Percentiles rank a stretch among this genome's conserved stretches.
These are phyloP conservation scores for Gavialis gangeticus DNA, from an alignment of 2,113 vertebrate species.

Conservation along the genomic window DNA sequence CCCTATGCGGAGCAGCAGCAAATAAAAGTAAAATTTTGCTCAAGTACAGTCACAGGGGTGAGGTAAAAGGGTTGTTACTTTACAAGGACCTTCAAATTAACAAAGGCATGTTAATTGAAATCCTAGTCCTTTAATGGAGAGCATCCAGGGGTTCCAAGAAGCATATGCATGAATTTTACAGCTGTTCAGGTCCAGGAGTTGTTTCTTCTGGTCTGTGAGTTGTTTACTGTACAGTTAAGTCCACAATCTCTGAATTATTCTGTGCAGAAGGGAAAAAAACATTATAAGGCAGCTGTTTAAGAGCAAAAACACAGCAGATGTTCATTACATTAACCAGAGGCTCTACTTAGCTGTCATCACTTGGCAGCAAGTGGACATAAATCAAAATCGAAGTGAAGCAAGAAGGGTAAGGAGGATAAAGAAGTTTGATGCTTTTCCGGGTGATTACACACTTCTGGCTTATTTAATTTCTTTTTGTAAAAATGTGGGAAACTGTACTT, in stretches of 20 bases:
- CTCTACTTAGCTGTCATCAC: not conserved
- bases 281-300: not conserved
- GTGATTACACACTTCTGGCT: not conserved
- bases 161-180: constrained; percentile 19
- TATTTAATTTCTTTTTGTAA: not conserved
- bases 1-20: not conserved
- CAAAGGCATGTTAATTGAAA: not conserved
- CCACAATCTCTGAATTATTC: constrained; percentile 65
- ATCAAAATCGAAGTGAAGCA: not conserved
- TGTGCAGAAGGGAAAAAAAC: constrained; percentile 45
- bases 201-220: not conserved
- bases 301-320: not conserved
- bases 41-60: not conserved
- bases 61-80: not conserved
- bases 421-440: not conserved
- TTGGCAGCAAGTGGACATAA: not conserved
- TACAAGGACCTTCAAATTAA: not conserved
- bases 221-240: constrained; percentile 15
- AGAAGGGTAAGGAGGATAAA: not conserved
- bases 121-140: not conserved
- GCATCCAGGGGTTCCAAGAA: constrained; percentile 18
- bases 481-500: not conserved
- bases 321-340: not conserved
- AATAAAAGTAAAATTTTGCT: not conserved
- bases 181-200: constrained; percentile 39